These are phyloP conservation scores for Darevskia mixta DNA, from an alignment of 2,797 vertebrate genomes.

Conservation along the genomic window DNA sequence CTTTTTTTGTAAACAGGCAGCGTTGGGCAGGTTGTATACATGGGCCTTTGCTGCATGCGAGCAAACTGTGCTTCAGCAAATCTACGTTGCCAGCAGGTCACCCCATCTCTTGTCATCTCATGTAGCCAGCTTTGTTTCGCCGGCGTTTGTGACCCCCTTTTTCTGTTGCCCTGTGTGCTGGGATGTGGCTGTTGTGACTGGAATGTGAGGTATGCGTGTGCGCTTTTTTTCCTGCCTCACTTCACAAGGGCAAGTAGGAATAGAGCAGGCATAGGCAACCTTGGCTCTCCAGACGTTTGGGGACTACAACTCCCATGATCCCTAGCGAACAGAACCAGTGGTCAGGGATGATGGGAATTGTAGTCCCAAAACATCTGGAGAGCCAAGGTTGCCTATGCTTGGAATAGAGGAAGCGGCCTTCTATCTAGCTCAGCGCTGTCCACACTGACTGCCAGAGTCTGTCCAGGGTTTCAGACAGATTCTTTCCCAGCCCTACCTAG, in stretches of 20 bases:
- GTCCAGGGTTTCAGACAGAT: too few species aligned
- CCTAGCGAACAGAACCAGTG: too few species aligned
- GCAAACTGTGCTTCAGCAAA: constrained; percentile 27
- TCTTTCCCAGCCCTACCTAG: too few species aligned
- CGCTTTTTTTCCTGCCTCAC: not conserved
- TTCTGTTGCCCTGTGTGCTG: constrained; percentile 1
- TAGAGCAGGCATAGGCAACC: too few species aligned
- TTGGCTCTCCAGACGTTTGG: too few species aligned
- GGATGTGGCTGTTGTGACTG: not conserved
- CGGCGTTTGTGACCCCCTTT: not conserved
- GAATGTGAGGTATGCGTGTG: not conserved
- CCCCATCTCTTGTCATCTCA: not conserved
- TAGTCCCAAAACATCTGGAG: too few species aligned
- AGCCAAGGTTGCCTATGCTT: too few species aligned
- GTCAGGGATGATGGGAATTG: too few species aligned
- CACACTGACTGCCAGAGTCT: not conserved
- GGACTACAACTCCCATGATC: too few species aligned
- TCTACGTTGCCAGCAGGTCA: not conserved
- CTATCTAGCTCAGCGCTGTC: too few species aligned
- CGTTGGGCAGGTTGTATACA: not conserved
- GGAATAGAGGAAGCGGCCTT: too few species aligned
- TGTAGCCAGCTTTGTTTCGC: not conserved
- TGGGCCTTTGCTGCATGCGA: constrained; percentile 30
- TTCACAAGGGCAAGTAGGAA: not conserved
- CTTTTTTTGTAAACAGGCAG: not conserved